Evolutionary conservation across 1,140 invertebrate species (phyloP).

Genomic region (Popillia japonica): DNA sequence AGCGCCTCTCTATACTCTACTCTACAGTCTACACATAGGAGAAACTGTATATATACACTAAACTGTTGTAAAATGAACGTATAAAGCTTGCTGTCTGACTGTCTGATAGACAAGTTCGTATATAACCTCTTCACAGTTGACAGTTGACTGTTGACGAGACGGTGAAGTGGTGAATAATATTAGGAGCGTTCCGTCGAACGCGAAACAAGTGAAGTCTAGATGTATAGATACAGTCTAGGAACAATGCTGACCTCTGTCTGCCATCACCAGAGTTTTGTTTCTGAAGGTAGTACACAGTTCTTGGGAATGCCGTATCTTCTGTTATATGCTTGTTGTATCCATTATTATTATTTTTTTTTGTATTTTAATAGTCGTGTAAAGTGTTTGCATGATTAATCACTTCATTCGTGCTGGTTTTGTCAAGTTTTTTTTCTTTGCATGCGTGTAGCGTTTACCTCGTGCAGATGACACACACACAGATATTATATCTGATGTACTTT

Average conservation of each 20-base stretch:
- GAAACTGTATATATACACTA: slow-evolving; percentile 43
- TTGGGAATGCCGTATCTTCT: slow-evolving; percentile 9
- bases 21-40: slow-evolving; percentile 33
- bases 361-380: background rate
- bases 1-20: slow-evolving; percentile 36
- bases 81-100: slow-evolving; percentile 56
- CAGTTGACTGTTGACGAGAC: slow-evolving; percentile 33
- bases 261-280: background rate
- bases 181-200: background rate
- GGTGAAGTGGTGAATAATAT: slow-evolving; percentile 29
- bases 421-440: background rate
- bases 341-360: background rate
- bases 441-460: no score
- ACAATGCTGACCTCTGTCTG: background rate
- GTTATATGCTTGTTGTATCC: background rate
- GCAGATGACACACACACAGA: no score
- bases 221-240: background rate
- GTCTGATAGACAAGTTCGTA: slow-evolving; percentile 51
- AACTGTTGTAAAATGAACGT: slow-evolving; percentile 58
- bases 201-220: background rate
- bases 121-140: slow-evolving; percentile 37
- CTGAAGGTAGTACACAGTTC: slow-evolving; percentile 23
- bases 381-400: background rate
- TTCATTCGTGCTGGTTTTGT: background rate
- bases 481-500: no score